Percentiles rank a stretch among this genome's conserved stretches.
phyloP scores from a whole-genome alignment of 2,797 vertebrate genomes.

The Falco rusticolus region DNA sequence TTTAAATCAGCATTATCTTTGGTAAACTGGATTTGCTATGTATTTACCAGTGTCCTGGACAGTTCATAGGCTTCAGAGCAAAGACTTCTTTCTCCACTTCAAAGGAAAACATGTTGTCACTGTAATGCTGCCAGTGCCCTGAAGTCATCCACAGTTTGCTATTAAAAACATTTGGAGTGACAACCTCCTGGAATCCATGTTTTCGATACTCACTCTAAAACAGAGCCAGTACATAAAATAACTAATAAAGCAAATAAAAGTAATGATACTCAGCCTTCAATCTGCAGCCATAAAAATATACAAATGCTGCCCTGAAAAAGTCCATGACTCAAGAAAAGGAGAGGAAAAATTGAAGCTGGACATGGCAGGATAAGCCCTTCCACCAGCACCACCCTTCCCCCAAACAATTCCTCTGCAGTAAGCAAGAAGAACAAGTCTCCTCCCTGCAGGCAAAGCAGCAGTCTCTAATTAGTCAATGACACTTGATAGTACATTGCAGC shows the following conservation, averaged over 20 bases:
- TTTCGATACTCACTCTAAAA: slow-evolving; percentile 91
- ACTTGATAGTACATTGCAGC: background rate
- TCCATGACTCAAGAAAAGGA: background rate
- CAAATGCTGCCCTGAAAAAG: background rate
- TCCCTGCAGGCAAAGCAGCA: background rate
- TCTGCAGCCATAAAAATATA: background rate
- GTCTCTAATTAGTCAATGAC: background rate
- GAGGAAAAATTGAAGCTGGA: background rate
- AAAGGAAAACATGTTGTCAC: slow-evolving; percentile 98
- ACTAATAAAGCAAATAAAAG: background rate
- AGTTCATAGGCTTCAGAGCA: slow-evolving; percentile 98
- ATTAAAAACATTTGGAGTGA: slow-evolving; percentile 96
- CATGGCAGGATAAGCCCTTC: background rate
- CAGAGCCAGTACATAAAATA: background rate
- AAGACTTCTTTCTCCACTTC: slow-evolving; percentile 97
- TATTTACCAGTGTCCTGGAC: slow-evolving; percentile 94
- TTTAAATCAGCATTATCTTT: background rate
- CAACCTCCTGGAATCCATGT: slow-evolving; percentile 95
- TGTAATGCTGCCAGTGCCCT: slow-evolving; percentile 98
- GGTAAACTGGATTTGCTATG: background rate
- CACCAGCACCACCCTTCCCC: background rate
- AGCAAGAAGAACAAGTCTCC: slow-evolving; percentile 9
- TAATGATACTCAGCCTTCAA: background rate
- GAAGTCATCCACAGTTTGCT: slow-evolving; percentile 97
- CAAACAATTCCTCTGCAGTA: background rate